These are phyloP conservation scores for Sarcophaga bullata DNA, from an alignment of 1,140 invertebrate species.

Conservation along the genomic window DNA sequence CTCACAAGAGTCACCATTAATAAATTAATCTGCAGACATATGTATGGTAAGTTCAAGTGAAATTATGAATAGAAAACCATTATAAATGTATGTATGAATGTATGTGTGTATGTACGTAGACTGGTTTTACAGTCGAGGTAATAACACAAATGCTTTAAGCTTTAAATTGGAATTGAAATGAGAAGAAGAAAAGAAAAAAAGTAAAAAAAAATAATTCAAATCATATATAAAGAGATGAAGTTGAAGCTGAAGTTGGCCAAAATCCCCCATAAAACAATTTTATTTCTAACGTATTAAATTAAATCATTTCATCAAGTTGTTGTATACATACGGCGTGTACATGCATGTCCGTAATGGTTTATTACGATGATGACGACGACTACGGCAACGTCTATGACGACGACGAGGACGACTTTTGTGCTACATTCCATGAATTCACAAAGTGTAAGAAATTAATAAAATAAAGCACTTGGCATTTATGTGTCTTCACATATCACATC, in stretches of 20 bases:
- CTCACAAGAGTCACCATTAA: too few relatives aligned
- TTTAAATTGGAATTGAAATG: neutral
- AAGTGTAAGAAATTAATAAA: slow-evolving; percentile 44
- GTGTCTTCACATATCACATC: slow-evolving; percentile 38
- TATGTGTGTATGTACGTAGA: too few relatives aligned
- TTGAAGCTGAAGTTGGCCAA: neutral
- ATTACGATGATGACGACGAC: neutral
- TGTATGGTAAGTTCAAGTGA: too few relatives aligned
- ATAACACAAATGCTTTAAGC: slow-evolving; percentile 14
- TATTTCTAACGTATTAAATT: slow-evolving; percentile 19
- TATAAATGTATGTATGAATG: too few relatives aligned
- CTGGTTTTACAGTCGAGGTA: neutral
- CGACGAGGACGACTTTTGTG: neutral
- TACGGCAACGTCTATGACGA: neutral
- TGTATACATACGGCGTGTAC: neutral
- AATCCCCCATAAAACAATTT: slow-evolving; percentile 23
- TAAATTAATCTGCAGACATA: too few relatives aligned
- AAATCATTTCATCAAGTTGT: slow-evolving; percentile 24
- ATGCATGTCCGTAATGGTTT: neutral
- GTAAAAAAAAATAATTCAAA: neutral
- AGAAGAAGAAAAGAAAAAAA: neutral
- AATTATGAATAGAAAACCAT: too few relatives aligned
- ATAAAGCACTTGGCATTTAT: slow-evolving; percentile 43
- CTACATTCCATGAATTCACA: slow-evolving; percentile 43
- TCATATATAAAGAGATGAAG: too few relatives aligned